Base-by-base conservation (phyloP, 1,140 invertebrate species). In the Aphelenchoides fujianensis region DNA sequence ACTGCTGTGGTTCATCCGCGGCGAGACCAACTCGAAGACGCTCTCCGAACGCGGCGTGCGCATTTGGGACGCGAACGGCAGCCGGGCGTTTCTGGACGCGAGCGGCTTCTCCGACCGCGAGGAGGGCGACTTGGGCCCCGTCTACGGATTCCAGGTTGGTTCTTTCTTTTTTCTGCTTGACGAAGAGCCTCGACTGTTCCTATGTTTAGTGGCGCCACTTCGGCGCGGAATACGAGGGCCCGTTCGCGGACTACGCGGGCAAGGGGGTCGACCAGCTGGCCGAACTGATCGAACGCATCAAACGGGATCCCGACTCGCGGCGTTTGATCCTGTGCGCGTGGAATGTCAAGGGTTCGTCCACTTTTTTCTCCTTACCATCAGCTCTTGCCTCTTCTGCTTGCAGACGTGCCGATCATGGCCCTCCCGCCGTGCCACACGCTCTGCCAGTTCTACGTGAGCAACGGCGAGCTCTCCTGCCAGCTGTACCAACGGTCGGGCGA, bases 71-170 rank as follows among this genome's bases (percentile, higher is more conserved):
- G 91, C 90, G 0, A 98, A 99, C 85, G 95, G 94, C 74, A 93
- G 92, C 0, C 87, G 93, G 71, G 88, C 90, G 75, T 99, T 92
- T 86, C 87, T 99, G 7, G 92, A 98, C 85, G 90, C 89, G n/a
- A 86, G 90, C 53, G 95, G 94, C 28, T 91, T 98, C 70, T 88
- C 82, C 1, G 89, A 96, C 52, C 55, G 67, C 69, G 90, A 93
- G 85, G 95, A 94, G 88, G 95, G 94, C 68, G 97, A 99, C 87
- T 87, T 99, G 31, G 97, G 97, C 0, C 97, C 97, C 3, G 89
- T 98, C 28, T 98, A 99, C 88, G 97, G 97, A 0, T 99, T 98
- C 83, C 97, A 99, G 84, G 98, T 97, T 95, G 88, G 95, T 69
- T 93, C 9, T n/a, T n/a, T 1, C 27, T 74, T 36, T 71, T 23